phyloP scores from a whole-genome alignment of 2,888 invertebrate species.

The Molorchus minor region DNA sequence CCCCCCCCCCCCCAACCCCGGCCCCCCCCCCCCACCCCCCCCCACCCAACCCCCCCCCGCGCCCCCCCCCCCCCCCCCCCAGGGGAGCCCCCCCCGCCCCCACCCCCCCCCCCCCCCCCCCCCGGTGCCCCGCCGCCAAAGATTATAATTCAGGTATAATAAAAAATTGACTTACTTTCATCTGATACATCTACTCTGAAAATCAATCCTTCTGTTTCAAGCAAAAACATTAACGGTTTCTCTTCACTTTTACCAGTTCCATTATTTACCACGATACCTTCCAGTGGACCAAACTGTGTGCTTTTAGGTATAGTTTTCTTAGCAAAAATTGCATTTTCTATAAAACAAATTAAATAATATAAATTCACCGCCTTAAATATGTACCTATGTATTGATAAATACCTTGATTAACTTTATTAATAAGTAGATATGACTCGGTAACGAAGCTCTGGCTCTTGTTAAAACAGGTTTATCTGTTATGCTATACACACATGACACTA shows the following conservation, averaged over 20 bases:
- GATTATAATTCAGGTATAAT: neutral
- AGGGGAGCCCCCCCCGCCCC: no score
- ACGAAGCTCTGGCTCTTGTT: constrained; percentile 79
- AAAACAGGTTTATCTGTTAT: constrained; percentile 73
- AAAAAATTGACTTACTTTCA: constrained; percentile 72
- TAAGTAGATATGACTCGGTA: constrained; percentile 74
- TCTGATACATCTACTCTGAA: constrained; percentile 69
- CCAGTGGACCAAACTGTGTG: constrained; percentile 83
- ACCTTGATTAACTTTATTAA: constrained; percentile 63
- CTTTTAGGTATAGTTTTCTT: constrained; percentile 73
- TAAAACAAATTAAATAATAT: constrained; percentile 10
- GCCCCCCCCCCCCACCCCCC: no score
- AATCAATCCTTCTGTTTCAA: constrained; percentile 65
- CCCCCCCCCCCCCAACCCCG: no score
- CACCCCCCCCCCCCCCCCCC: no score
- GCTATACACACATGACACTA: constrained; percentile 58
- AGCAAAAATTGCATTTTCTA: constrained; percentile 71
- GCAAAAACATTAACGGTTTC: constrained; percentile 56
- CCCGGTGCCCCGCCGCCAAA: no score
- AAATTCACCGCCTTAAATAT: neutral
- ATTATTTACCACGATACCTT: constrained; percentile 68
- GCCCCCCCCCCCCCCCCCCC: no score
- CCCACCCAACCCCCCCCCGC: no score
- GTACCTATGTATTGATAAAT: constrained; percentile 9
- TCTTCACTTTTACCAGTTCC: constrained; percentile 39